Percentiles rank a stretch among this genome's conserved stretches.
These are phyloP conservation scores for Hylia prasina DNA, from an alignment of 2,113 vertebrate genomes.

Conservation along the genomic window DNA sequence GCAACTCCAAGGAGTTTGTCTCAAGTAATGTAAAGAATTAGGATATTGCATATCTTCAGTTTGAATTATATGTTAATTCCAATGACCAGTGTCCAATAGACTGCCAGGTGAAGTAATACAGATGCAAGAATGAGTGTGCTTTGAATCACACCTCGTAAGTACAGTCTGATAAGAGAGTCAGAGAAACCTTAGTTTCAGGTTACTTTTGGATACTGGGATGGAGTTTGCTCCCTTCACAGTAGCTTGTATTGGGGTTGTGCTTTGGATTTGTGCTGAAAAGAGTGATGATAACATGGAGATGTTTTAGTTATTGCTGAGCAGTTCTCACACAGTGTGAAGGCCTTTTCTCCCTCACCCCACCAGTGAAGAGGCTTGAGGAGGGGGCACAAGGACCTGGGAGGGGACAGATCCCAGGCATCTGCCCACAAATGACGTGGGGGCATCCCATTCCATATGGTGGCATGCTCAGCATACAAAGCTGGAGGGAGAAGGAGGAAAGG, in stretches of 20 bases:
- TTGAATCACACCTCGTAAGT: background rate
- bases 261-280: background rate
- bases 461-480: background rate
- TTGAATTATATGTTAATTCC: background rate
- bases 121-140: background rate
- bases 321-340: too few relatives aligned
- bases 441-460: background rate
- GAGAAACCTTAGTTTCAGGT: background rate
- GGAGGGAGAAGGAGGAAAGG: background rate
- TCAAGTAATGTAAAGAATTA: background rate
- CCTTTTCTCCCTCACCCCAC: background rate
- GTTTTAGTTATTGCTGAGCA: background rate
- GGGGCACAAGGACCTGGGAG: rapidly evolving
- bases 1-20: background rate
- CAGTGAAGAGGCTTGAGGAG: rapidly evolving
- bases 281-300: background rate
- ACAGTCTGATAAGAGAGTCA: background rate
- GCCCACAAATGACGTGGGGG: too few relatives aligned
- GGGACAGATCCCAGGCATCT: background rate
- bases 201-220: background rate
- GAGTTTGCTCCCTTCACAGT: background rate
- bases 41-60: background rate
- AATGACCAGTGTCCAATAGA: background rate
- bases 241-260: background rate
- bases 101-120: background rate